Base-by-base conservation (phyloP, 2,888 invertebrate species). In the Lissonota sp. region DNA sequence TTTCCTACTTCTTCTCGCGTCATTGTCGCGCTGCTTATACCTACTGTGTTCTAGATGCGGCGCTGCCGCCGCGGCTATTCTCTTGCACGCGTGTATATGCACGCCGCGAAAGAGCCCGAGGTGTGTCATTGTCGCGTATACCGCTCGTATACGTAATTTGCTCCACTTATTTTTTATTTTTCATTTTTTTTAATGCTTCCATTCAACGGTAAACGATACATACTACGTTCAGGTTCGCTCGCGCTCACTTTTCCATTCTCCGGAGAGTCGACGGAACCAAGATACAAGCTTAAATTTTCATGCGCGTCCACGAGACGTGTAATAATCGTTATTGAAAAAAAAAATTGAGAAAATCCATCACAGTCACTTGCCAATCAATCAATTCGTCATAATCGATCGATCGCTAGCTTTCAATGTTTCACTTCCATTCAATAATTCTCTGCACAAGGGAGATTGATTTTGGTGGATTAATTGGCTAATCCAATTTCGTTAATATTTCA, bases 61-160 rank as follows among this genome's bases (percentile, higher is more conserved):
- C 49, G 80, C 72, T 69, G 55, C 57, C 55, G 60, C 75, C 39
- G 60, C 57, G 42, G 67, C 78, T 46, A 57, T 51, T 70, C 70
- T 67, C 67, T 72, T 55, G 69, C 26, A 26, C 26, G 26, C 77
- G 72, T 75, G 77, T n/a, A n/a, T n/a, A n/a, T 26, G 26, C 84
- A 67, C 71, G 82, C 86, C 85, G 84, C 82, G 46, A 80, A 72
- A 42, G 69, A 83, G 60, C 80, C 70, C 86, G 79, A 88, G 90
- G 88, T 86, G 90, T 90, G 88, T 87, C 88, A 88, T 90, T 89
- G 87, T 84, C 83, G 78, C 66, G 66, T 74, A 62, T 85, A 80
- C 69, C 77, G 76, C 75, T 44, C 40, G 42, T 80, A 77, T 73
- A 70, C 64, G 85, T 86, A 88, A 90, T 90, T 88, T 88, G 89